Evolutionary conservation across 2,797 vertebrate genomes (phyloP).

Genomic region (Melanitta fusca): DNA sequence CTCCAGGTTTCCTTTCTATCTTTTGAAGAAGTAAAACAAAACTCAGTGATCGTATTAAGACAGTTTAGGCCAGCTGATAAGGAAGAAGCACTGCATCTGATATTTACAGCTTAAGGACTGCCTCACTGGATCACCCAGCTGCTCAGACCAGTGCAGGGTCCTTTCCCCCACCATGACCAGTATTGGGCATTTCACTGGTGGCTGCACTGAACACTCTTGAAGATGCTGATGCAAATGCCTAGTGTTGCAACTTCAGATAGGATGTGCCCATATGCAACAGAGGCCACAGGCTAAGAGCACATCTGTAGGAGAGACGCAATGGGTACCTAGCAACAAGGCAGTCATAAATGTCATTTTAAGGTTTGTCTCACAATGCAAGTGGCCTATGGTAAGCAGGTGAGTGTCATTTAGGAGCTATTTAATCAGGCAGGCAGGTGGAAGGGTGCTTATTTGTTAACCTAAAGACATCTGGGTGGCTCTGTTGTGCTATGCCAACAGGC

Average conservation of each 20-base stretch:
- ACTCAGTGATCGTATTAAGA: neutral
- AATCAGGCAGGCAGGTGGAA: neutral
- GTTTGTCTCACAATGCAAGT: neutral
- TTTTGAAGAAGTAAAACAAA: neutral
- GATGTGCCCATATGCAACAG: neutral
- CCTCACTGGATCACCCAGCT: neutral
- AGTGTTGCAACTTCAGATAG: neutral
- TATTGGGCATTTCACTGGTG: neutral
- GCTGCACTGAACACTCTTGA: neutral
- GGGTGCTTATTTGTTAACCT: neutral
- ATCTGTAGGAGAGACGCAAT: neutral
- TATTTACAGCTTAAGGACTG: neutral
- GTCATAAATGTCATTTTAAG: neutral
- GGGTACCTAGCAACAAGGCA: neutral
- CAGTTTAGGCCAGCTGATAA: neutral
- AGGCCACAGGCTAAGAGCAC: neutral
- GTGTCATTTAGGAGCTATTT: neutral
- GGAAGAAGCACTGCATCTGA: neutral
- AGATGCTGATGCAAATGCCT: neutral
- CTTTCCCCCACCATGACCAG: neutral
- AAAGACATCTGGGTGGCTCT: neutral
- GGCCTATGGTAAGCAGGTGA: neutral
- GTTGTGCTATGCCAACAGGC: neutral
- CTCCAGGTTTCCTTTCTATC: neutral
- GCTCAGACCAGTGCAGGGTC: neutral